These are phyloP conservation scores for Caenorhabditis briggsae DNA, from an alignment of 1,140 invertebrate species.

Conservation along the genomic window DNA sequence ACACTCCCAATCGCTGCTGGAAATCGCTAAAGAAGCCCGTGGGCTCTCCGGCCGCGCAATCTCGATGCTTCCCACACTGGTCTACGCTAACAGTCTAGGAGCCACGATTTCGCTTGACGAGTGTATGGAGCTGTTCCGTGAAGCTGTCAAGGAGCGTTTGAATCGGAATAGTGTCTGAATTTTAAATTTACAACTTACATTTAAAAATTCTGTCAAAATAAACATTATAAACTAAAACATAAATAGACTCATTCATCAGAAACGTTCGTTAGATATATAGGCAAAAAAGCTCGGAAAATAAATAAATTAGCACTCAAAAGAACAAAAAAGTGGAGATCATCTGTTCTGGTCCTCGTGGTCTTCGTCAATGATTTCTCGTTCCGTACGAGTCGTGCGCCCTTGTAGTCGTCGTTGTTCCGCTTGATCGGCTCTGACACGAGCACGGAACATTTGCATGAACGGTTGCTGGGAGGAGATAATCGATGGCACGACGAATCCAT, in stretches of 20 bases:
- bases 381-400: not conserved
- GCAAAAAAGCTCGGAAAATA: not conserved
- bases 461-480: constrained; percentile 10
- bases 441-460: constrained; percentile 11
- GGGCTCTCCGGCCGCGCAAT: constrained; percentile 56
- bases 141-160: constrained; percentile 41
- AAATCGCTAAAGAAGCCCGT: constrained; percentile 18
- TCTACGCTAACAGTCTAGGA: constrained; percentile 6
- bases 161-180: not conserved
- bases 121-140: constrained; percentile 21
- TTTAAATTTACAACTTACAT: too few species aligned
- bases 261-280: too few species aligned
- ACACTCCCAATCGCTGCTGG: not conserved
- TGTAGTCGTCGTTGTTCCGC: not conserved
- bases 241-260: not conserved
- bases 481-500: constrained; percentile 30
- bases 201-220: not conserved
- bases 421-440: not conserved
- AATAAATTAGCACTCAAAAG: not conserved
- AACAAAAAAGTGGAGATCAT: not conserved
- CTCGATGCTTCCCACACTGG: constrained; percentile 64
- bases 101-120: not conserved
- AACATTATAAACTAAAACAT: not conserved
- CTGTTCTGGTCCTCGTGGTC: not conserved
- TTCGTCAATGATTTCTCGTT: not conserved